Conservation (phyloP, 2,113 vertebrate species). For the Zootoca vivipara region DNA sequence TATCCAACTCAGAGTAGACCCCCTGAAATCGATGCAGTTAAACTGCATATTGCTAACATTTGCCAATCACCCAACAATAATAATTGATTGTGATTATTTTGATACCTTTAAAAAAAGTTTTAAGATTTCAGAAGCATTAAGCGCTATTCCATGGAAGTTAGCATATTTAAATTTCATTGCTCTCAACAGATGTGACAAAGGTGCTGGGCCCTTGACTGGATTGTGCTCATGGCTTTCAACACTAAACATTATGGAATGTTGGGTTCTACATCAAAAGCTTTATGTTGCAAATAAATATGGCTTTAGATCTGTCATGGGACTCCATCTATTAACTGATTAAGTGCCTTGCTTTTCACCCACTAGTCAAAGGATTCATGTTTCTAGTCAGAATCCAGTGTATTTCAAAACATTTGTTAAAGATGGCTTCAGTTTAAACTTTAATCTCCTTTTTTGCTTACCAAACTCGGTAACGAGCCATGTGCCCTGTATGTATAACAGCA, state of each 20-base stretch:
- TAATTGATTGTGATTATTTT: background rate
- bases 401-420: background rate
- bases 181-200: background rate
- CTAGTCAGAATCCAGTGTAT: background rate
- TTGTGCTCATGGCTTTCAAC: background rate
- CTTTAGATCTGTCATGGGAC: background rate
- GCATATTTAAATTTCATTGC: background rate
- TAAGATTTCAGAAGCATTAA: background rate
- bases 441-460: background rate
- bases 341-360: background rate
- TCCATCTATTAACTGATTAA: background rate
- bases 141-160: background rate
- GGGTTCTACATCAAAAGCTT: background rate
- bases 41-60: too few species aligned
- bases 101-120: background rate
- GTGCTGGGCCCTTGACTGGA: background rate
- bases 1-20: too few species aligned
- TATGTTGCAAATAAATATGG: background rate
- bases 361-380: background rate
- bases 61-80: background rate
- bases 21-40: too few species aligned
- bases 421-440: background rate
- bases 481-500: background rate
- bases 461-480: background rate
- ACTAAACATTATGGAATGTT: background rate